Evolutionary conservation across 2,113 vertebrate genomes (phyloP), one percentile per base, ranked within the genome.

Genomic region (Crotophaga sulcirostris): DNA sequence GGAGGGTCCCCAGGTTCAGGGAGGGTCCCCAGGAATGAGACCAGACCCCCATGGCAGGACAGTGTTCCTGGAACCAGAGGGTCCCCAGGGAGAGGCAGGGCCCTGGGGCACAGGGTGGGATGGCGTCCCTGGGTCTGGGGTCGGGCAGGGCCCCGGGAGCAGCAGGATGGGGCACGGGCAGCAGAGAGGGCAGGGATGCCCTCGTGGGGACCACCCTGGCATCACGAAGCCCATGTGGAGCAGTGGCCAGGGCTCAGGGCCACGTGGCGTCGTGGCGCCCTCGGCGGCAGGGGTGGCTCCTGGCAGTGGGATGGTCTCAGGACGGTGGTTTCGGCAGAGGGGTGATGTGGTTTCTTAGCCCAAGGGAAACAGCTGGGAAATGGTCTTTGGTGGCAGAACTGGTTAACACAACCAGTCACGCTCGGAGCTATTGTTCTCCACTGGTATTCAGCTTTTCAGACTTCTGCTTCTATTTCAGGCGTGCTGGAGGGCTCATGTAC

Each of bases 381-480:
- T 69, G 59, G 79, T 80, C 72, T 85, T 90, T 12, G 24, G 79
- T 77, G 87, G 47, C 56, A 92, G 76, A 93, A 83, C 86, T 95
- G 92, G 96, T 96, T 97, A 97, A 93, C 12, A 1, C 84, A 69
- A 82, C 62, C 62, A 84, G 76, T 93, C 80, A 36, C 7, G 52
- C 89, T 96, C 15, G 1, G 76, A 86, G 88, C 88, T 95, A 93
- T 95, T 97, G 96, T 96, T 96, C 94, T 90, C 45, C 82, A 29
- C 54, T 91, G 87, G 95, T 73, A 85, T 96, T 97, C 85, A 93
- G 88, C 94, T 96, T 87, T 62, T 42, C 95, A 97, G 93, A 84
- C 91, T 97, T 84, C 64, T 94, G 95, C 93, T 93, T 86, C 96
- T 95, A 92, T 95, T 95, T 94, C 94, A 89, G 95, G 91, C 93